Conservation (phyloP, 1,140 invertebrate genomes). For the Apis laboriosa region DNA sequence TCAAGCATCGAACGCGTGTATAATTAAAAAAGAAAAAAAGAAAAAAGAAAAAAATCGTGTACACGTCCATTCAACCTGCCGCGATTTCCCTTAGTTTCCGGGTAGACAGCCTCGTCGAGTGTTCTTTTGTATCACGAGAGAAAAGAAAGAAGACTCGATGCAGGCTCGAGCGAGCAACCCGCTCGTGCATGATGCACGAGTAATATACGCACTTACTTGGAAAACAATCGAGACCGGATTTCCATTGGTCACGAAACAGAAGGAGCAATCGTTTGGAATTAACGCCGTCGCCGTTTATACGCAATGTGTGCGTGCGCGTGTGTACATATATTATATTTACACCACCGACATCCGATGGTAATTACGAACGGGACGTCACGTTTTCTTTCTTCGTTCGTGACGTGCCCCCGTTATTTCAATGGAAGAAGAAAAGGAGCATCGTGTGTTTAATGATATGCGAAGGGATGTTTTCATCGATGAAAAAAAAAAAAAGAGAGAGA, state of each 20-base stretch:
- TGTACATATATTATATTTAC: constrained; percentile 38
- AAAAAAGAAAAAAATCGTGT: background rate
- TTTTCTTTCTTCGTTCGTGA: constrained; percentile 15
- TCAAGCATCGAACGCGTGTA: background rate
- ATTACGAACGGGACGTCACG: background rate
- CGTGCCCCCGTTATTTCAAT: background rate
- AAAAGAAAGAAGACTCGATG: constrained; percentile 40
- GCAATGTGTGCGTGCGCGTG: too few relatives aligned
- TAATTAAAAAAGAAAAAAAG: constrained; percentile 5
- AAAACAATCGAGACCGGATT: constrained; percentile 46
- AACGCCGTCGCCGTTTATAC: constrained; percentile 14
- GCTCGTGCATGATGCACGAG: constrained; percentile 39
- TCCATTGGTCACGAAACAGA: constrained; percentile 46
- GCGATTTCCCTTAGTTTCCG: constrained; percentile 13
- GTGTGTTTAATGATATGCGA: too few relatives aligned
- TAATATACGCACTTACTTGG: constrained; percentile 54
- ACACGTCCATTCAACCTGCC: background rate
- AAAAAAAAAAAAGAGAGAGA: too few relatives aligned
- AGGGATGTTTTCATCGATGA: too few relatives aligned
- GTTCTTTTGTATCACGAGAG: constrained; percentile 12
- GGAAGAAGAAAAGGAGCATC: background rate
- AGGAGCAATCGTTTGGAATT: constrained; percentile 57
- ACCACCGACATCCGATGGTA: background rate
- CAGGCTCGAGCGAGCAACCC: constrained; percentile 39
- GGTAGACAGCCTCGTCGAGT: background rate